Conservation (phyloP, 2,797 vertebrate genomes). For the Semaprochilodus insignis region DNA sequence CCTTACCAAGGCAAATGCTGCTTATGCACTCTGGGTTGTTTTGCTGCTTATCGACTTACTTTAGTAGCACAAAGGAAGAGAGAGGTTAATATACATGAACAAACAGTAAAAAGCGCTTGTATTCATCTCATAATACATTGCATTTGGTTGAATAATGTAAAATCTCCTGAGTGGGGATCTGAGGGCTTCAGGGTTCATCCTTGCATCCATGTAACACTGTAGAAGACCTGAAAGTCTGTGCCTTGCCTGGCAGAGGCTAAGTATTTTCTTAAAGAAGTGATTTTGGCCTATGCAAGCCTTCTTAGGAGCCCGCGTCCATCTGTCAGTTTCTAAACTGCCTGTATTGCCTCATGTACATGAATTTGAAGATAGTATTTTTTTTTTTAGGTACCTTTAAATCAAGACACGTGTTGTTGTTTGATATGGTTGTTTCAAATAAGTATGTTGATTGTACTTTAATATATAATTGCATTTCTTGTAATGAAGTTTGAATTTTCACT, state of each 20-base stretch:
- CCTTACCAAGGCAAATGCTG: slow-evolving; percentile 41
- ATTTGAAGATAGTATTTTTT: slow-evolving; percentile 72
- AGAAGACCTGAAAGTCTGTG: slow-evolving; percentile 75
- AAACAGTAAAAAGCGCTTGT: slow-evolving; percentile 14
- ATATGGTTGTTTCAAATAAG: slow-evolving; percentile 47
- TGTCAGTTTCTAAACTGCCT: slow-evolving; percentile 71
- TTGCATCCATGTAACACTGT: slow-evolving; percentile 72
- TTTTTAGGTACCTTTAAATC: slow-evolving; percentile 46
- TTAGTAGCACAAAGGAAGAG: slow-evolving; percentile 32
- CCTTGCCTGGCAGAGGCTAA: slow-evolving; percentile 79
- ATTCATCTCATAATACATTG: slow-evolving; percentile 12
- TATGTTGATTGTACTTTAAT: slow-evolving; percentile 74
- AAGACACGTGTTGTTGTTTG: slow-evolving; percentile 46
- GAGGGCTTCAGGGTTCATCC: slow-evolving; percentile 23
- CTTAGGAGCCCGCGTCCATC: slow-evolving; percentile 77
- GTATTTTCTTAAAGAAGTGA: slow-evolving; percentile 76
- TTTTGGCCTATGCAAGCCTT: slow-evolving; percentile 84
- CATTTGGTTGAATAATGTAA: not conserved
- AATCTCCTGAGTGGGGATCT: not conserved
- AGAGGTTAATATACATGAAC: slow-evolving; percentile 3
- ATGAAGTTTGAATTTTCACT: slow-evolving; percentile 77
- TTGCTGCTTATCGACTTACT: slow-evolving; percentile 34
- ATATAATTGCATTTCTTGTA: slow-evolving; percentile 77
- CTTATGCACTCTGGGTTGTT: slow-evolving; percentile 35
- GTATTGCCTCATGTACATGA: slow-evolving; percentile 71